phyloP scores from a whole-genome alignment of 2,113 vertebrate genomes.

The Clarias batrachus region DNA sequence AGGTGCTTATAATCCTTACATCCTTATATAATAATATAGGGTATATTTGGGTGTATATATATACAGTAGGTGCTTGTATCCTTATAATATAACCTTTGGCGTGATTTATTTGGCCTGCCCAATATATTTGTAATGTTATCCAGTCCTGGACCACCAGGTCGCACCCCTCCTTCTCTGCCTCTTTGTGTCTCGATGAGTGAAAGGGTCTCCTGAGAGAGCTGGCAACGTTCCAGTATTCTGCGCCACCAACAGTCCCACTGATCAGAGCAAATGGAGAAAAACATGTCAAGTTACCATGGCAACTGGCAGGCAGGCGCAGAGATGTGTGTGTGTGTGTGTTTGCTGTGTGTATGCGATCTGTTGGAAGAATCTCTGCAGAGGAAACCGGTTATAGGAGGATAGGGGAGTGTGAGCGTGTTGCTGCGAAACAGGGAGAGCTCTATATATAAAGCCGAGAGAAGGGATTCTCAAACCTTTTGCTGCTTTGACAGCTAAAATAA shows the following conservation, averaged over 20 bases:
- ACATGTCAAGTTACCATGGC: constrained; percentile 60
- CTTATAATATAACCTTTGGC: background rate
- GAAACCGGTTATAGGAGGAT: constrained; percentile 8
- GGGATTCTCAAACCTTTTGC: background rate
- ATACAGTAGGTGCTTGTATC: no score
- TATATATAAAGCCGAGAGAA: background rate
- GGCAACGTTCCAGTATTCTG: constrained; percentile 51
- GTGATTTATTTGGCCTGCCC: background rate
- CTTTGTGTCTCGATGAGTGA: constrained; percentile 31
- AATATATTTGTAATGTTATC: background rate
- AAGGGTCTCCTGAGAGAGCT: constrained; percentile 29
- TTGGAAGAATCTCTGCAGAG: constrained; percentile 17
- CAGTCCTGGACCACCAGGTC: background rate
- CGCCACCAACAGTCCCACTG: constrained; percentile 52
- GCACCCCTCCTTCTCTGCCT: background rate
- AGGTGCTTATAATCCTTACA: no score
- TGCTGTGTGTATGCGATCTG: constrained; percentile 3
- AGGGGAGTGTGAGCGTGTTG: background rate
- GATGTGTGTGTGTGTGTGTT: constrained; percentile 30
- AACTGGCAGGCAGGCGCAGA: constrained; percentile 47
- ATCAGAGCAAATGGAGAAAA: constrained; percentile 57
- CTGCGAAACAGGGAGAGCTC: background rate
- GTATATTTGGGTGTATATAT: no score
- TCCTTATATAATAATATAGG: no score
- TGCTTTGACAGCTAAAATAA: background rate